A percentile compares a stretch with the other conserved stretches of the same genome.
Evolutionary conservation across 1,140 invertebrate species (phyloP).

Genomic region (Teleopsis dalmanni): DNA sequence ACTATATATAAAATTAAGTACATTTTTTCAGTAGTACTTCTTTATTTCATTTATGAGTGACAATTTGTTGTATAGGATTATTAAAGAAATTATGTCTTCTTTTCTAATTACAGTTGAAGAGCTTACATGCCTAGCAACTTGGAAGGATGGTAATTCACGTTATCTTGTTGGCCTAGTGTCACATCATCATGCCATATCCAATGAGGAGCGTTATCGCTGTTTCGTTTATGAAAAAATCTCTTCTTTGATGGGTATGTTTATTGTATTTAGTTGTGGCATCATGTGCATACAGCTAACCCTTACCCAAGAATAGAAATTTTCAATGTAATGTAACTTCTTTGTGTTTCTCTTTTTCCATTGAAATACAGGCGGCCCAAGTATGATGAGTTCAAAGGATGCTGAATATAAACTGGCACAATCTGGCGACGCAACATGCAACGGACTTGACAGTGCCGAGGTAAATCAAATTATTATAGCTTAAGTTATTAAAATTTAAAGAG

Average conservation of each 20-base stretch:
- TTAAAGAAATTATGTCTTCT: too few species aligned
- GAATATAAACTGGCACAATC: conserved; percentile 78
- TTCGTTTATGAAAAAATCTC: conserved; percentile 79
- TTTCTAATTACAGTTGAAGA: conserved; percentile 64
- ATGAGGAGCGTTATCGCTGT: conserved; percentile 86
- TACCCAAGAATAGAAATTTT: conserved; percentile 22
- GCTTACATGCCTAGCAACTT: conserved; percentile 74
- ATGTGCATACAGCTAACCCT: too few species aligned
- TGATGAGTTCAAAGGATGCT: conserved; percentile 46
- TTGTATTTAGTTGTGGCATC: too few species aligned
- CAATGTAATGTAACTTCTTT: conserved; percentile 19
- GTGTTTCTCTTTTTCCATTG: conserved; percentile 13
- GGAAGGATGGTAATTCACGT: conserved; percentile 81
- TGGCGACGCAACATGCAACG: conserved; percentile 81
- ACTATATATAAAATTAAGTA: too few species aligned
- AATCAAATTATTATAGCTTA: conserved; percentile 5
- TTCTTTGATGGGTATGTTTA: conserved; percentile 36
- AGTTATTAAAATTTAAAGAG: neutral
- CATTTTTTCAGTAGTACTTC: too few species aligned
- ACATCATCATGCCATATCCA: conserved; percentile 73
- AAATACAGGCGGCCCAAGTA: conserved; percentile 26
- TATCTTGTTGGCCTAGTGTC: conserved; percentile 73
- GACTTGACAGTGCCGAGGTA: conserved; percentile 63
- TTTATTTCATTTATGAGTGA: too few species aligned
- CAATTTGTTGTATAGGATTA: too few species aligned